Conservation (phyloP, 2,797 vertebrate genomes). For the Microctenopoma steveboyesi region DNA sequence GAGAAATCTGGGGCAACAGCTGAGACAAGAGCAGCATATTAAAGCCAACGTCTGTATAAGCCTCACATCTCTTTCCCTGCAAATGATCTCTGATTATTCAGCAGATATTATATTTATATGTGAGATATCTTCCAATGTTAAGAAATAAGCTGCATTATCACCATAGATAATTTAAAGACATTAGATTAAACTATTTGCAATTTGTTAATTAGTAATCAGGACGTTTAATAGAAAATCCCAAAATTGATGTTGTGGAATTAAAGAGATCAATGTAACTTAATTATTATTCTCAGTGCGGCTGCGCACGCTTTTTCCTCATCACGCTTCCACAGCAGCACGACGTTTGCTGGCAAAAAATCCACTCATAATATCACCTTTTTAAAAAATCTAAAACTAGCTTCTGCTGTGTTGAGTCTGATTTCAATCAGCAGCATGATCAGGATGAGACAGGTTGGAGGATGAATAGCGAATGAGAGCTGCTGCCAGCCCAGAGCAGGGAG, state of each 20-base stretch:
- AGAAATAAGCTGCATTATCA: conserved; percentile 9
- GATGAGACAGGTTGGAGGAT: conserved; percentile 37
- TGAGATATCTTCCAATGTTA: not conserved
- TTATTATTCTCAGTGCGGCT: conserved; percentile 19
- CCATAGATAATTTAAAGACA: conserved; percentile 8
- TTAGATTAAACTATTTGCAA: not conserved
- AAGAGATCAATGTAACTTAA: conserved; percentile 6
- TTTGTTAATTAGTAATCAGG: conserved; percentile 19
- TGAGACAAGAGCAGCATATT: conserved; percentile 76
- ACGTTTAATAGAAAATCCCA: not conserved
- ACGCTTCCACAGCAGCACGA: conserved; percentile 3
- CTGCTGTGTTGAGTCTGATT: conserved; percentile 29
- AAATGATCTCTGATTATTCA: conserved; percentile 24
- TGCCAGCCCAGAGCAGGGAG: conserved; percentile 42
- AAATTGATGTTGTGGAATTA: not conserved
- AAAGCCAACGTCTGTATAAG: conserved; percentile 40
- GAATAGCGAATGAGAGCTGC: conserved; percentile 56
- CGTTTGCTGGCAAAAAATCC: not conserved
- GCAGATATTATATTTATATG: conserved; percentile 1
- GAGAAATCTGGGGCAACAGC: conserved; percentile 95
- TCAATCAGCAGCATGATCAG: conserved; percentile 45
- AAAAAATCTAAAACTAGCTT: conserved; percentile 20
- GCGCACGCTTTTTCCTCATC: not conserved
- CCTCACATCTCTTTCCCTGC: conserved; percentile 25
- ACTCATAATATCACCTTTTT: conserved; percentile 18